Evolutionary conservation across 2,797 vertebrate species (phyloP), one percentile per base, ranked within the genome.

Genomic region (Okamejei kenojei): DNA sequence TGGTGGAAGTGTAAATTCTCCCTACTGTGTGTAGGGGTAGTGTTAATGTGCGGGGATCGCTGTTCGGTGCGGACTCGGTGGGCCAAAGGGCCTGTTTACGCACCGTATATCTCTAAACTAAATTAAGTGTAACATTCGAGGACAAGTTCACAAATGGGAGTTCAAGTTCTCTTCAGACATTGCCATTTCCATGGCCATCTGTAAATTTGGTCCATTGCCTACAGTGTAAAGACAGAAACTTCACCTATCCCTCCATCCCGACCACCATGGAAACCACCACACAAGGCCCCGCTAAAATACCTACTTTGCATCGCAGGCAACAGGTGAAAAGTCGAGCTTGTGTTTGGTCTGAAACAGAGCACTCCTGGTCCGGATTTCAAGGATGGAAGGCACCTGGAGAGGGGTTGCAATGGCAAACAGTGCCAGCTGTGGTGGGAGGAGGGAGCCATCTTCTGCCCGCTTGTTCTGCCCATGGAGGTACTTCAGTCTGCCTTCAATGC

Each of bases 281-380:
- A 81, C 45, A 45, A 19, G 5, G 63, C 1, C 7, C 9, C 32
- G 1, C 6, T 73, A 29, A 45, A 11, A 54, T 15, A 81, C 93
- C 21, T 54, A 93, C 93, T 74, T 93, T 32, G 86, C 23, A 8
- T 93, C 93, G 26, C 93, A 93, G 32, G 80, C 81, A 29, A 90
- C 45, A 54, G 93, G 93, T 17, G 93, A 71, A 35, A 93, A 93
- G 86, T 93, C 93, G 17, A 93, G 93, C 84, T 93, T 93, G 84
- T 93, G 93, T 77, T 90, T 93, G 0, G 93, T 93, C 35, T 88
- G 93, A 58, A 93, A 93, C 23, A 93, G 35, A 8, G 17, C 86
- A 35, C 86, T 93, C 29, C 65, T 73, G 7, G 93, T 93, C 61
- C 93, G 35, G 63, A 93, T 93, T 45, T 93, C 93, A 29, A 93